phyloP scores from a whole-genome alignment of 2,888 invertebrate genomes.

The Thereva unica region DNA sequence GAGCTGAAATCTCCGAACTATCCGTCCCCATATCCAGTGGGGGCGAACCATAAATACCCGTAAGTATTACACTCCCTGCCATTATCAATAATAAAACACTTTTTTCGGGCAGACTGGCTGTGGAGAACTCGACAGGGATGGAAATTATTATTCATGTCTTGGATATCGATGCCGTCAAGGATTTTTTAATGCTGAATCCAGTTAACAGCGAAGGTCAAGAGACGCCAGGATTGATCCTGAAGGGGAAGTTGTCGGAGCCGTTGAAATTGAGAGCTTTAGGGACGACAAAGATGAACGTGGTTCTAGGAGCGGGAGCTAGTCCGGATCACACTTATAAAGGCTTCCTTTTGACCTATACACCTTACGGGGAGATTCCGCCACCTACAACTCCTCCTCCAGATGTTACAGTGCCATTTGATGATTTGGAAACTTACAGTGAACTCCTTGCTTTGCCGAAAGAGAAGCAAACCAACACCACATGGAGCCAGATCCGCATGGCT shows the following conservation, averaged over 20 bases:
- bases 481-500: conserved; percentile 41
- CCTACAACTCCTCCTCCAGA: conserved; percentile 41
- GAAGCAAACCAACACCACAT: conserved; percentile 41
- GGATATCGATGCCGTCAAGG: conserved; percentile 42
- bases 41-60: neutral
- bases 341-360: conserved; percentile 41
- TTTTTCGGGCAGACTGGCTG: conserved; percentile 35
- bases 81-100: neutral
- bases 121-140: conserved; percentile 40
- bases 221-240: conserved; percentile 36
- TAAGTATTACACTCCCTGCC: neutral
- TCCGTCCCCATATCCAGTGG: conserved; percentile 11
- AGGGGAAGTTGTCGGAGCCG: conserved; percentile 42
- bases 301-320: conserved; percentile 39
- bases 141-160: conserved; percentile 42
- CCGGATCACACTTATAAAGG: conserved; percentile 39
- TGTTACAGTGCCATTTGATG: conserved; percentile 39
- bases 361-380: conserved; percentile 38
- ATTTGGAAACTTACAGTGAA: conserved; percentile 35
- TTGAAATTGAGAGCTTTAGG: conserved; percentile 39
- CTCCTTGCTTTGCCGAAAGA: conserved; percentile 37
- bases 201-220: conserved; percentile 30
- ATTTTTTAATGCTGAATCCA: conserved; percentile 41
- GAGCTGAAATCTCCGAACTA: conserved; percentile 23
- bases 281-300: conserved; percentile 37